Evolutionary conservation across 2,113 vertebrate genomes (phyloP).

Genomic region (Chamaea fasciata): DNA sequence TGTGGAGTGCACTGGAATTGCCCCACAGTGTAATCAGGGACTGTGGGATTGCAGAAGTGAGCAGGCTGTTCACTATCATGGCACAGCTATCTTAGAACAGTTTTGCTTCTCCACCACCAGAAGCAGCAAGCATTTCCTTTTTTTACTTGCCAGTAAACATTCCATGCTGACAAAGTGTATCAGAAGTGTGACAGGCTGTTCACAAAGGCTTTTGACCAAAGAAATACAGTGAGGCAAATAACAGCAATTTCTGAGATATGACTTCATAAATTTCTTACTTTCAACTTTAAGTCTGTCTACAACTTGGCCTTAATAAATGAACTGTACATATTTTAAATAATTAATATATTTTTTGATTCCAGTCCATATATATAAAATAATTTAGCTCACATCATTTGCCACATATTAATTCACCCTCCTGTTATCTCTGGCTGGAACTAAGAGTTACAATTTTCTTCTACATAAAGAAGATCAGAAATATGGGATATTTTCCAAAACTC

Average conservation of each 20-base stretch:
- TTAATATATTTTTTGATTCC: not conserved
- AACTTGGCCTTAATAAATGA: not conserved
- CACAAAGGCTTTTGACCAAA: not conserved
- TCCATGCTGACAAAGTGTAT: not conserved
- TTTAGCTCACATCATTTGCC: not conserved
- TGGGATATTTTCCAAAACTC: not conserved
- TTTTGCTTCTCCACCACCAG: not conserved
- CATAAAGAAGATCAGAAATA: not conserved
- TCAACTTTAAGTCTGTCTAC: not conserved
- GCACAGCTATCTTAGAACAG: not conserved
- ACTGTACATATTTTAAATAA: not conserved
- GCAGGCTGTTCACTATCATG: not conserved
- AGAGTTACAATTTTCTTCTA: not conserved
- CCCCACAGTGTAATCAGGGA: not conserved
- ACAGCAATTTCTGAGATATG: not conserved
- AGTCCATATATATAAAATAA: not conserved
- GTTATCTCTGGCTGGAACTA: not conserved
- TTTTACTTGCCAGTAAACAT: not conserved
- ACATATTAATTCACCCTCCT: not conserved
- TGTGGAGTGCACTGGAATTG: not conserved
- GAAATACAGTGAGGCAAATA: not conserved
- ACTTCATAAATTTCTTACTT: not conserved
- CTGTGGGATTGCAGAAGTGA: accelerated
- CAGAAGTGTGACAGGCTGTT: not conserved
- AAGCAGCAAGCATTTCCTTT: not conserved